Evolutionary conservation across 2,797 vertebrate genomes (phyloP).

Genomic region (Sebastes kiyomatsui): DNA sequence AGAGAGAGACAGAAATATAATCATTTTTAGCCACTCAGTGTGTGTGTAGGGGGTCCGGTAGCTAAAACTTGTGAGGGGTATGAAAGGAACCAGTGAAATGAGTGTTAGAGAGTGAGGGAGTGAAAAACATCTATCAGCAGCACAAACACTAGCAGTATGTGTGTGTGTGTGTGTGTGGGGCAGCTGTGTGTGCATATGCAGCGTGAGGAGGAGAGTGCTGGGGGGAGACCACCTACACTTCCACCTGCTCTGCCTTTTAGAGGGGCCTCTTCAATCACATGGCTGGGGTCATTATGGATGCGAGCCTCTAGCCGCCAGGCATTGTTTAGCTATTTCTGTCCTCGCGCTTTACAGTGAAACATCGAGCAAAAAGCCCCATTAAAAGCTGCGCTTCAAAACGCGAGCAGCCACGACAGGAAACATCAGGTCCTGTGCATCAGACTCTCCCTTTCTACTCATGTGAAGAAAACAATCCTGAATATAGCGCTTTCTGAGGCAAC

Average conservation of each 20-base stretch:
- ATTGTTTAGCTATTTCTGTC: constrained; percentile 82
- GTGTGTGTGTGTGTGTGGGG: not conserved
- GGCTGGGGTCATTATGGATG: constrained; percentile 78
- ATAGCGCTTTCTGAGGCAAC: not conserved
- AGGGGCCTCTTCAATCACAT: constrained; percentile 77
- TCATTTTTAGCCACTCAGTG: not conserved
- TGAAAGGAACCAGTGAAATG: constrained; percentile 5
- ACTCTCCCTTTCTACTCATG: not conserved
- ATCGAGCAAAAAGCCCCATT: constrained; percentile 63
- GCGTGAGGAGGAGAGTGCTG: constrained; percentile 60
- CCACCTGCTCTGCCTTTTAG: constrained; percentile 78
- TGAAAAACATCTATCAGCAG: constrained; percentile 42
- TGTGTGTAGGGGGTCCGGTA: not conserved
- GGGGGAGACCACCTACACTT: constrained; percentile 81
- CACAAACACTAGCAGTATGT: constrained; percentile 21
- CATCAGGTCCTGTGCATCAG: constrained; percentile 13
- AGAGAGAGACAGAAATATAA: not conserved
- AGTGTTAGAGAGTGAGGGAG: constrained; percentile 12
- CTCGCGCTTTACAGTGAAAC: constrained; percentile 61
- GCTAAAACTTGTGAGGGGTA: not conserved
- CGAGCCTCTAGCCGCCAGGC: constrained; percentile 66
- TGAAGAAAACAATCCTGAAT: not conserved
- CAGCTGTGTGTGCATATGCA: constrained; percentile 52
- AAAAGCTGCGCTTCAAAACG: constrained; percentile 58
- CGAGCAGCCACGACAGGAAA: constrained; percentile 56